Base-by-base conservation (phyloP, 1,140 invertebrate species). In the Zaprionus tsacasi region DNA sequence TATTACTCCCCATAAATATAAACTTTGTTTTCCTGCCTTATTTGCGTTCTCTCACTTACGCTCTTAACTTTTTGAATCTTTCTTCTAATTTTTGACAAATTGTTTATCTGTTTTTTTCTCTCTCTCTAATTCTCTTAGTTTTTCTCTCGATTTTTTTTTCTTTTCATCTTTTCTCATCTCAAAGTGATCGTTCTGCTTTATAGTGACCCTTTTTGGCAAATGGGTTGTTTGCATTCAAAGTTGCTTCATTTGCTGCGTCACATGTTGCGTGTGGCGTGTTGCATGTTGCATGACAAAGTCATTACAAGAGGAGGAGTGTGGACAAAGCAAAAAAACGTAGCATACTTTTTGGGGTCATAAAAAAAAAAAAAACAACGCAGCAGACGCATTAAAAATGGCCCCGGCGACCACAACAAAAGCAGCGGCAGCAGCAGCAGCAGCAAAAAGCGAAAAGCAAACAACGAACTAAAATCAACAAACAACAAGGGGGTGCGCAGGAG, bases 401-500 rank as follows among this genome's bases (percentile, higher is more conserved):
- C 54, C 21, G 59, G 27, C 67, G 43, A 64, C 52, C 67, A 36
- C 55, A 56, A 33, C 30, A 8, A 54, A 58, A 40, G 36, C 43
- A 52, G 21, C 21, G 21, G 21, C 1, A 21, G 30, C 52, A 45
- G 40, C 30, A 45, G 40, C 30, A 52, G 30, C 52, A 45, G 40
- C 30, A 69, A 73, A 69, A 68, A 50, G 48, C 45, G 17, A 25
- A 74, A 57, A 57, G 71, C 66, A 69, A 73, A 69, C 71, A 74
- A 58, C 66, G 40, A 40, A 52, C 50, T 76, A 70, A 80, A 80
- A 80, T 76, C 78, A 71, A 80, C 78, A 45, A 79, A 65, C 57
- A 63, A 35, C 36, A 21, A 15, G 40, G 27, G 33, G 33, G 35
- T 48, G 45, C 0, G 40, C 3, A 25, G 12, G 25, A 21, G 13